Conservation (phyloP, 2,797 vertebrate genomes). For the Yasuhikotakia modesta region DNA sequence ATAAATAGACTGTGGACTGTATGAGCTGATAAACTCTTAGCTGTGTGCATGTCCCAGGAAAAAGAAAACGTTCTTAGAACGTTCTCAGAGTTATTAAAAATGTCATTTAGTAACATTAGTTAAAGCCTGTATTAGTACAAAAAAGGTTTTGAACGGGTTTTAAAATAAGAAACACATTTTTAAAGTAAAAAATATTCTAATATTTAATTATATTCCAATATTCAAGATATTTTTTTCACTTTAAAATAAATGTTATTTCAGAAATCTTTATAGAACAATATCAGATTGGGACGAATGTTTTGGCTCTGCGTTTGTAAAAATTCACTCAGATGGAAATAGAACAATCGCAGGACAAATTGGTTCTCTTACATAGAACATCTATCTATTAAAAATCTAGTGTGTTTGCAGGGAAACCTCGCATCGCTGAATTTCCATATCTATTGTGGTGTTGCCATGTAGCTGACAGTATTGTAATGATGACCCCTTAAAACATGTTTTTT, state of each 20-base stretch:
- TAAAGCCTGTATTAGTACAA: no score
- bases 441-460: background rate
- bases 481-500: conserved; percentile 13
- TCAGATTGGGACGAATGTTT: background rate
- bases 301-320: no score
- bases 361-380: background rate
- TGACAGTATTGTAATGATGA: conserved; percentile 11
- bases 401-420: background rate
- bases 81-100: no score
- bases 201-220: no score
- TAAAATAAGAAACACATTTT: no score
- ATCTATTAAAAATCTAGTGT: background rate
- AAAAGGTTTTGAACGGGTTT: no score
- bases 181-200: no score
- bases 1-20: background rate
- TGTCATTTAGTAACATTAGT: no score
- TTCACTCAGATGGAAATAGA: background rate
- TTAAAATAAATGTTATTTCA: no score
- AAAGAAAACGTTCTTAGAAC: no score
- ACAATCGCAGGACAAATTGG: background rate
- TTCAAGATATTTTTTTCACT: no score
- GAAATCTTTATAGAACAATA: background rate
- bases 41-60: background rate
- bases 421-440: background rate
- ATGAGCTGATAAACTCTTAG: background rate